phyloP scores from a whole-genome alignment of 2,888 invertebrate genomes.

The Zeuzera pyrina region DNA sequence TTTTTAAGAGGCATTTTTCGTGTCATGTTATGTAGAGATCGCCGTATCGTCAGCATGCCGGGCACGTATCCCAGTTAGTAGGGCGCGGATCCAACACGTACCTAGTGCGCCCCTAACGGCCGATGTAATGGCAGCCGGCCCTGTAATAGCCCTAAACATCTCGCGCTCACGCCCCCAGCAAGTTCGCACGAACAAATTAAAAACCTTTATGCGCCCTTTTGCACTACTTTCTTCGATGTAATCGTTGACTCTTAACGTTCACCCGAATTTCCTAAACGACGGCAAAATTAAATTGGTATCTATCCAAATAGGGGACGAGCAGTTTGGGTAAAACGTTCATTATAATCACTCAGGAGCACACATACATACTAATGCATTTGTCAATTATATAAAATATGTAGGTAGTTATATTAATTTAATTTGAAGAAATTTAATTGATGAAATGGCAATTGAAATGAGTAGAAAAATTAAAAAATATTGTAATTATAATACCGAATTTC shows the following conservation, averaged over 20 bases:
- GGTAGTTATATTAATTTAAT: no score
- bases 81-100: constrained; percentile 63
- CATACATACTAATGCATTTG: no score
- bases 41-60: constrained; percentile 27
- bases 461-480: no score
- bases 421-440: no score
- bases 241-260: constrained; percentile 50
- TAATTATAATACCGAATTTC: no score
- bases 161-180: constrained; percentile 28
- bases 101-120: constrained; percentile 49
- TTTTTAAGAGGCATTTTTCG: constrained; percentile 3
- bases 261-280: no score
- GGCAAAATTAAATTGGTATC: no score
- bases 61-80: constrained; percentile 61
- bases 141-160: constrained; percentile 50
- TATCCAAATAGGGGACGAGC: no score
- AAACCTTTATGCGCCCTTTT: constrained; percentile 43
- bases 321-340: no score
- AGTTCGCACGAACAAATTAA: constrained; percentile 57
- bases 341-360: no score
- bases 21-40: constrained; percentile 21
- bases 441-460: no score
- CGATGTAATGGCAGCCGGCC: constrained; percentile 49
- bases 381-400: no score
- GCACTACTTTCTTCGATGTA: constrained; percentile 32